Conservation (phyloP, 35 echinoderm and acorn worm genomes). For the Hemicentrotus pulcherrimus region DNA sequence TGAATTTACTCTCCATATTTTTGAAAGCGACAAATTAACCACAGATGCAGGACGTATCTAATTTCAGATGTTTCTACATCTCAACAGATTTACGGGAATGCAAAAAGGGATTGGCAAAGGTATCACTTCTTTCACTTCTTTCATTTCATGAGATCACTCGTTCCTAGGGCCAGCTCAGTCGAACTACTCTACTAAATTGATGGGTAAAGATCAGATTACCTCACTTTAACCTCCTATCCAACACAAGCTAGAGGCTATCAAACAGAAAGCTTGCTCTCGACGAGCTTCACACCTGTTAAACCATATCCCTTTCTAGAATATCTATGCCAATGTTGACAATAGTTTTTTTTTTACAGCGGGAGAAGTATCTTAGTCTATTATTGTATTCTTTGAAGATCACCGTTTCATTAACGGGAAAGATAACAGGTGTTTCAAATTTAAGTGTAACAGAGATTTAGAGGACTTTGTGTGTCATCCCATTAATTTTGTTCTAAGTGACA, state of each 20-base stretch:
- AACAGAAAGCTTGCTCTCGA: background rate
- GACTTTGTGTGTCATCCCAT: background rate
- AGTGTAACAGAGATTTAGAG: background rate
- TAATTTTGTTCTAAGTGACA: background rate
- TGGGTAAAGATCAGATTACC: slow-evolving; percentile 1
- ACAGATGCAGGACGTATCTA: too few relatives aligned
- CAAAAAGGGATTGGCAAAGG: background rate
- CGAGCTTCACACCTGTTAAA: background rate
- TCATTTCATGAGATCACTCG: background rate
- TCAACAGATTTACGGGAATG: too few relatives aligned
- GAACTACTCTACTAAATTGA: background rate
- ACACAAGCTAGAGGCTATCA: background rate
- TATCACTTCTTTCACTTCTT: background rate
- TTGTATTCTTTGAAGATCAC: background rate
- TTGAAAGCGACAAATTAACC: too few relatives aligned
- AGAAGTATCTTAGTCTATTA: background rate
- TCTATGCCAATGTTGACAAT: background rate
- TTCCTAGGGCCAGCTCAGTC: background rate
- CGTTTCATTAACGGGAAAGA: background rate
- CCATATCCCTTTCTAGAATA: background rate
- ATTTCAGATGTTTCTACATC: too few relatives aligned
- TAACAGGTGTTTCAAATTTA: background rate
- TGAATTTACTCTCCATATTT: too few relatives aligned
- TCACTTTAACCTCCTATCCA: slow-evolving; percentile 6
- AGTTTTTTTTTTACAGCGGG: background rate